A percentile compares a stretch with the other conserved stretches of the same genome.
phyloP scores from a whole-genome alignment of 2,797 vertebrate species.

The Bradypus variegatus region DNA sequence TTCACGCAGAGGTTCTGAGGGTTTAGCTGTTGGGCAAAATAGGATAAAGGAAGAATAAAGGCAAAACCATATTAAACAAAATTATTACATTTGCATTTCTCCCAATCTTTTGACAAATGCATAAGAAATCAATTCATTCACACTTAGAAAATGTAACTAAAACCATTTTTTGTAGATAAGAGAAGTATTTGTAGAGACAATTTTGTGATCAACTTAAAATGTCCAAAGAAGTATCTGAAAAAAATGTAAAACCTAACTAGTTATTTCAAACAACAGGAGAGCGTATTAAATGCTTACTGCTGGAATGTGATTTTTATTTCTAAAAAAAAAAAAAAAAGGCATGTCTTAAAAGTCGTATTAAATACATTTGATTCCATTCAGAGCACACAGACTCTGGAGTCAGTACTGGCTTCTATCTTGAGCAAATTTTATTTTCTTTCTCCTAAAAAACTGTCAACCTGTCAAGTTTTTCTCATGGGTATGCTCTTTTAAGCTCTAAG shows the following conservation, averaged over 20 bases:
- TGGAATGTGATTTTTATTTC: constrained; percentile 32
- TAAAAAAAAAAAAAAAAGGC: background rate
- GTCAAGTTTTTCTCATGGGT: background rate
- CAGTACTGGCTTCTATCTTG: background rate
- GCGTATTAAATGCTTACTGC: background rate
- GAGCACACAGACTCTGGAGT: background rate
- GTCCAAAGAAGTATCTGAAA: background rate
- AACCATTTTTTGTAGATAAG: constrained; percentile 8
- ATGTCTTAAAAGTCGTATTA: constrained; percentile 26
- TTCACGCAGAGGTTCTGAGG: constrained; percentile 75
- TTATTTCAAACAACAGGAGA: background rate
- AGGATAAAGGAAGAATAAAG: background rate
- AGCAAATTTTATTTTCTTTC: background rate
- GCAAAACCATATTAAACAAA: constrained; percentile 29
- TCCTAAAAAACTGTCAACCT: background rate
- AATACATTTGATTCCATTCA: constrained; percentile 30
- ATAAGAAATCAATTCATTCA: constrained; percentile 8
- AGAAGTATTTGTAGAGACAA: background rate
- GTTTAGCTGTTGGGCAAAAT: constrained; percentile 55
- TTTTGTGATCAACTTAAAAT: constrained; percentile 36
- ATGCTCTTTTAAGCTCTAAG: background rate
- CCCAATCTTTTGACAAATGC: background rate
- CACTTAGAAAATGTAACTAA: constrained; percentile 25
- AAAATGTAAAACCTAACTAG: background rate
- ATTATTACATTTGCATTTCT: background rate